phyloP scores from a whole-genome alignment of 2,113 vertebrate species.

The Lamprotornis superbus region DNA sequence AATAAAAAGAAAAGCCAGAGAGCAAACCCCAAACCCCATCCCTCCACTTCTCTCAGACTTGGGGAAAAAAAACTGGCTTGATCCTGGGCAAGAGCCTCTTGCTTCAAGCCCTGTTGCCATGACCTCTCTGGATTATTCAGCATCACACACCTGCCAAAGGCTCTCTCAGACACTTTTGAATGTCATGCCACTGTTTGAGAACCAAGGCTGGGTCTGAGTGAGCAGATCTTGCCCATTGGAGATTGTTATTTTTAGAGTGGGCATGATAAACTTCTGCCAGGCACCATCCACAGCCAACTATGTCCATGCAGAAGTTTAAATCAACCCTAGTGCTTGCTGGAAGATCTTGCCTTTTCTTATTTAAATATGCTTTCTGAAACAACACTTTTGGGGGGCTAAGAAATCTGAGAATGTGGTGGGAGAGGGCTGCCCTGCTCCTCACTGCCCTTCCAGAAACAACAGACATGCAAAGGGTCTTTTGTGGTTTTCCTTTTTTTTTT shows the following conservation, averaged over 20 bases:
- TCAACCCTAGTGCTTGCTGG: not conserved
- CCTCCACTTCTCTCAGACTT: not conserved
- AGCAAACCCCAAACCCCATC: not conserved
- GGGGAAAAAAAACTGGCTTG: not conserved
- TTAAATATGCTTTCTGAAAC: not conserved
- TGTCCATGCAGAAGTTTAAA: not conserved
- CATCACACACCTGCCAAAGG: not conserved
- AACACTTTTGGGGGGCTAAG: not conserved
- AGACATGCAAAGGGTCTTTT: not conserved
- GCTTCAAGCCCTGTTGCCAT: not conserved
- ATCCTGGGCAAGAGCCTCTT: not conserved
- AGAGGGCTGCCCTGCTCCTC: not conserved
- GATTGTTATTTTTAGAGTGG: slow-evolving; percentile 46
- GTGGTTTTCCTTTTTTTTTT: too few species aligned
- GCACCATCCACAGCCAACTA: not conserved
- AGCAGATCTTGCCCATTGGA: slow-evolving; percentile 1
- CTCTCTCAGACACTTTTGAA: not conserved
- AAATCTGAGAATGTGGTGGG: not conserved
- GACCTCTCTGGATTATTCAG: not conserved
- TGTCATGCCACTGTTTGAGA: not conserved
- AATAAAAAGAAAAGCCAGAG: not conserved
- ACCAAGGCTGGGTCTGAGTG: not conserved
- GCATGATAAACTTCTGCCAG: slow-evolving; percentile 39
- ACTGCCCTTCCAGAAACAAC: not conserved
- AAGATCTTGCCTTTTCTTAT: slow-evolving; percentile 19